These are phyloP conservation scores for Cosmorhoe ocellata DNA, from an alignment of 2,888 invertebrate genomes.

Conservation along the genomic window DNA sequence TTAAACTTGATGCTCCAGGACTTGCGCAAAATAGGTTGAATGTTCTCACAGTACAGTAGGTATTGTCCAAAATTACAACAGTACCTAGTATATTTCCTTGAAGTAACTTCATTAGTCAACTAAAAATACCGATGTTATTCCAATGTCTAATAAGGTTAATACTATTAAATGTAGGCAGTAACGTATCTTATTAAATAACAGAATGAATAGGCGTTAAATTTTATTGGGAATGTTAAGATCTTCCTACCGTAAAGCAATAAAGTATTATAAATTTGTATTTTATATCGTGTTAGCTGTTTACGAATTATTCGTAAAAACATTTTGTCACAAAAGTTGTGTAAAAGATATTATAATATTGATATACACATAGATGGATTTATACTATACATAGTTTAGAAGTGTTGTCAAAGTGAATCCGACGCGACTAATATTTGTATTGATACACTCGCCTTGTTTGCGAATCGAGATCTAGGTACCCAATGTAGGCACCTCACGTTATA, in stretches of 20 bases:
- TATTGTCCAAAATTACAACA: too few relatives aligned
- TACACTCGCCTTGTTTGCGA: slow-evolving; percentile 6
- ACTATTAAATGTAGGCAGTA: slow-evolving; percentile 25
- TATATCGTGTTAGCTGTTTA: slow-evolving; percentile 45
- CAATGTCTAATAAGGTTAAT: slow-evolving; percentile 41
- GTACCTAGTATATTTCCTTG: too few relatives aligned
- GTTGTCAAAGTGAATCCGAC: slow-evolving; percentile 1
- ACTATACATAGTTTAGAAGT: slow-evolving; percentile 8
- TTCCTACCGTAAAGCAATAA: slow-evolving; percentile 71
- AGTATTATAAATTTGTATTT: slow-evolving; percentile 48
- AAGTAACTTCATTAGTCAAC: too few relatives aligned
- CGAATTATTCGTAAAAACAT: slow-evolving; percentile 28
- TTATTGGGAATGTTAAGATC: slow-evolving; percentile 46
- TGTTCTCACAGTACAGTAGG: too few relatives aligned
- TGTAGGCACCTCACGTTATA: too few relatives aligned
- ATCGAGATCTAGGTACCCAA: neutral
- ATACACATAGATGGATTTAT: slow-evolving; percentile 31
- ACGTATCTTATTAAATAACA: slow-evolving; percentile 32
- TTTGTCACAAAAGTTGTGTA: slow-evolving; percentile 31
- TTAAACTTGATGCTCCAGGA: too few relatives aligned
- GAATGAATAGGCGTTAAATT: slow-evolving; percentile 31
- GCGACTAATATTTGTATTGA: slow-evolving; percentile 5
- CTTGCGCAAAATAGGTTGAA: too few relatives aligned
- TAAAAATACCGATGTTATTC: slow-evolving; percentile 46
- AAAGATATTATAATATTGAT: slow-evolving; percentile 31